Evolutionary conservation across 1,140 invertebrate genomes (phyloP).

Genomic region (Nixonia krombeini): DNA sequence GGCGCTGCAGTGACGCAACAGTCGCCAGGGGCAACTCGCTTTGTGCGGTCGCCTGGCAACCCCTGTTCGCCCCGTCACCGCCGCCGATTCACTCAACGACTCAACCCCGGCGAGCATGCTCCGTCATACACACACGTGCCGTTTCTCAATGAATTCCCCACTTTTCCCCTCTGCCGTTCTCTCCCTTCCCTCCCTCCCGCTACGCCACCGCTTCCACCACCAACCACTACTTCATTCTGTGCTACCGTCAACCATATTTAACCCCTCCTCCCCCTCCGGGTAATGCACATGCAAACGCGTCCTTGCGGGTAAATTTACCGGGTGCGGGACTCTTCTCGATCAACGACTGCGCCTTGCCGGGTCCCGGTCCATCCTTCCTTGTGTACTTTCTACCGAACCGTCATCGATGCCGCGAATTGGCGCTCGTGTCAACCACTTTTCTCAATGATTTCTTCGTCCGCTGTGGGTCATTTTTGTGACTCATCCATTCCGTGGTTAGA

Average conservation of each 20-base stretch:
- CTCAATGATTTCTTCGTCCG: no score
- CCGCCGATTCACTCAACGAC: conserved; percentile 14
- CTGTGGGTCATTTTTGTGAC: no score
- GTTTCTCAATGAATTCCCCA: conserved; percentile 55
- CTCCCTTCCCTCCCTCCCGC: background rate
- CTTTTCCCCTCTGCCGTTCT: conserved; percentile 23
- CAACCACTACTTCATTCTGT: background rate
- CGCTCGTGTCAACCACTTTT: background rate
- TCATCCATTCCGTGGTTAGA: no score
- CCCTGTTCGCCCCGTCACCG: conserved; percentile 33
- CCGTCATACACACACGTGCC: conserved; percentile 53
- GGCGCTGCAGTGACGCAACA: conserved; percentile 61
- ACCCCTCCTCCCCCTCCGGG: no score
- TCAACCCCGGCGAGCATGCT: conserved; percentile 26
- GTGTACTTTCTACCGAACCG: no score
- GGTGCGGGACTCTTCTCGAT: background rate
- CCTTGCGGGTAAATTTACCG: conserved; percentile 13
- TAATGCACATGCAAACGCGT: background rate
- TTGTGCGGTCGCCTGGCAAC: conserved; percentile 56
- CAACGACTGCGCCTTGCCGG: no score
- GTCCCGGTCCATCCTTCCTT: no score
- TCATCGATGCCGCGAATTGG: background rate
- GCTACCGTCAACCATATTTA: background rate
- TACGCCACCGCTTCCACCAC: conserved; percentile 1
- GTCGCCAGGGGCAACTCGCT: conserved; percentile 58